Conservation (phyloP, 2,888 invertebrate species). For the Euspilapteryx auroguttella region DNA sequence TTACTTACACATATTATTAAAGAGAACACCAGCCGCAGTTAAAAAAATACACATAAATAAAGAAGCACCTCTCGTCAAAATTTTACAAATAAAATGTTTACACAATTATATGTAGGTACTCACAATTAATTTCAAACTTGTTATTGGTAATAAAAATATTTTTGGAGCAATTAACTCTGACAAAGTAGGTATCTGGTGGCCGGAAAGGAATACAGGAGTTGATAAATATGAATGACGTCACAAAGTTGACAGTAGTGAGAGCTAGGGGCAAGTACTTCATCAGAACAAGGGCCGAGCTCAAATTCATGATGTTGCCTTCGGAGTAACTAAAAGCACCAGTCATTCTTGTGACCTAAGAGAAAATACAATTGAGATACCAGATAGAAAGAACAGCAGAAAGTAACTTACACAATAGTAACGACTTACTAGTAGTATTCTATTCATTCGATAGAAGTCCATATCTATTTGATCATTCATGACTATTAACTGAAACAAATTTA, state of each 20-base stretch:
- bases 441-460: conserved; percentile 33
- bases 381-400: neutral
- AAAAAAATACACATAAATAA: too few relatives aligned
- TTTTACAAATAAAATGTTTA: too few relatives aligned
- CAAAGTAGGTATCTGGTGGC: conserved; percentile 8
- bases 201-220: conserved; percentile 23
- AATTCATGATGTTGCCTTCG: conserved; percentile 39
- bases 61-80: too few relatives aligned
- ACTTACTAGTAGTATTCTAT: conserved; percentile 38
- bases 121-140: too few relatives aligned
- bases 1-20: too few relatives aligned
- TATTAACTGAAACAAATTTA: conserved; percentile 25
- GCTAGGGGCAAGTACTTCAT: conserved; percentile 40
- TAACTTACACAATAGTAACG: too few relatives aligned
- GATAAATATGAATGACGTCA: conserved; percentile 29
- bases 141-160: neutral
- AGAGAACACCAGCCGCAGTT: too few relatives aligned
- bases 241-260: conserved; percentile 33
- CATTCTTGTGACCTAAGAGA: conserved; percentile 34
- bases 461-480: conserved; percentile 31
- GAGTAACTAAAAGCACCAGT: conserved; percentile 35
- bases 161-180: conserved; percentile 26
- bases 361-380: conserved; percentile 2
- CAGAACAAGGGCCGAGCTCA: conserved; percentile 29
- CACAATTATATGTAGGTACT: too few relatives aligned